phyloP scores from a whole-genome alignment of 1,140 invertebrate species.

The Metaphire vulgaris region DNA sequence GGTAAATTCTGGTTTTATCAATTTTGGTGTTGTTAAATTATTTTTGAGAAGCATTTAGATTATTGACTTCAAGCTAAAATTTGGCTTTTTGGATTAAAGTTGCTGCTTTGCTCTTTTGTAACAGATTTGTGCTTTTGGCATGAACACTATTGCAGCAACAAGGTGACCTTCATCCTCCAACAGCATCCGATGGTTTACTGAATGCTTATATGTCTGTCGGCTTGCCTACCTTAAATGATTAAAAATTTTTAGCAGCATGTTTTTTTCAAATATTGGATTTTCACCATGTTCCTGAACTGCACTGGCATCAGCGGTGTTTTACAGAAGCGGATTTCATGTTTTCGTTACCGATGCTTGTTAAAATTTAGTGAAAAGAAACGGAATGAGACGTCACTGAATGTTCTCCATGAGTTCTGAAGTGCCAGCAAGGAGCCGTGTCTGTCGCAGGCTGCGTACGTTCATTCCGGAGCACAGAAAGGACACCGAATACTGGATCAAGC shows the following conservation, averaged over 20 bases:
- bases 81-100: too few relatives aligned
- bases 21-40: too few relatives aligned
- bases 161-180: too few relatives aligned
- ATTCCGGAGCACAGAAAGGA: conserved; percentile 96
- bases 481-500: conserved; percentile 91
- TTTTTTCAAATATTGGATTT: not conserved
- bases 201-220: not conserved
- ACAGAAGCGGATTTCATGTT: not conserved
- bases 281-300: not conserved
- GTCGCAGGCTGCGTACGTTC: conserved; percentile 64
- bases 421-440: not conserved
- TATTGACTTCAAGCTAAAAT: too few relatives aligned
- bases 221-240: not conserved
- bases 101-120: too few relatives aligned
- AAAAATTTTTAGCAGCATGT: not conserved
- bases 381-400: not conserved
- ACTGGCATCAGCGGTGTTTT: not conserved
- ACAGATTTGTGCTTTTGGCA: too few relatives aligned
- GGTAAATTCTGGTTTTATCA: too few relatives aligned
- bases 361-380: not conserved
- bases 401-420: not conserved
- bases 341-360: not conserved
- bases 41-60: too few relatives aligned
- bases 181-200: too few relatives aligned
- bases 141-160: too few relatives aligned